A percentile compares a stretch with the other conserved stretches of the same genome.
These are phyloP conservation scores for Atractosteus spatula DNA, from an alignment of 2,113 vertebrate species.

Conservation along the genomic window DNA sequence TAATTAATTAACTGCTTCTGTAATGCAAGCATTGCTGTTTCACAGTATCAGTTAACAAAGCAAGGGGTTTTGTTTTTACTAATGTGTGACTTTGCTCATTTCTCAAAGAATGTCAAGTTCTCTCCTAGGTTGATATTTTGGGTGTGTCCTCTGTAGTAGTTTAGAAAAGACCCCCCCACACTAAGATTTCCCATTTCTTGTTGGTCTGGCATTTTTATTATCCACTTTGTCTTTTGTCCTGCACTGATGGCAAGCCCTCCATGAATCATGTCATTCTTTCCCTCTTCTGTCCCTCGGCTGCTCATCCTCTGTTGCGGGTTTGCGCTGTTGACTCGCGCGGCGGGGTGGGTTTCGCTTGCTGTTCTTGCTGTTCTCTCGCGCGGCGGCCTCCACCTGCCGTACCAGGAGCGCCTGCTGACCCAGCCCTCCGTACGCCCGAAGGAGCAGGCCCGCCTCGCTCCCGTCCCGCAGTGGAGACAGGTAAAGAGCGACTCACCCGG, in stretches of 20 bases:
- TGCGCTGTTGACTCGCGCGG: conserved; percentile 41
- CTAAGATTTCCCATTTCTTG: too few species aligned
- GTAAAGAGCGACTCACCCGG: conserved; percentile 65
- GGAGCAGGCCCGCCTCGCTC: conserved; percentile 71
- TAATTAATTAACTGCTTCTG: too few species aligned
- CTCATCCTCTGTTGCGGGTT: conserved; percentile 27
- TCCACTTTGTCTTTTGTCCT: neutral
- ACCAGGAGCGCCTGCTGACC: conserved; percentile 73
- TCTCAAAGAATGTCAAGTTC: too few species aligned
- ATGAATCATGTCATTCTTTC: neutral
- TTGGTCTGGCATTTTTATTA: too few species aligned
- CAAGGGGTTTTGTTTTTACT: too few species aligned
- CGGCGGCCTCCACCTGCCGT: conserved; percentile 77
- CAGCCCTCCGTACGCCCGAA: conserved; percentile 62
- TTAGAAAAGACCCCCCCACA: too few species aligned
- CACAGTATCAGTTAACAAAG: too few species aligned
- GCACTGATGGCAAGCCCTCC: neutral
- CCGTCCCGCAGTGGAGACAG: conserved; percentile 92
- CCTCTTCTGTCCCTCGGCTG: conserved; percentile 42
- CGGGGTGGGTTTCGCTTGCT: conserved; percentile 33
- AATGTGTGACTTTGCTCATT: too few species aligned
- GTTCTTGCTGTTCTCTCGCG: conserved; percentile 43
- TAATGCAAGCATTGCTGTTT: too few species aligned
- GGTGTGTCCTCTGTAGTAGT: too few species aligned
- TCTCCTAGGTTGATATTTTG: too few species aligned